Base-by-base conservation (phyloP, 2,797 vertebrate species). In the Nannoperca obscura region DNA sequence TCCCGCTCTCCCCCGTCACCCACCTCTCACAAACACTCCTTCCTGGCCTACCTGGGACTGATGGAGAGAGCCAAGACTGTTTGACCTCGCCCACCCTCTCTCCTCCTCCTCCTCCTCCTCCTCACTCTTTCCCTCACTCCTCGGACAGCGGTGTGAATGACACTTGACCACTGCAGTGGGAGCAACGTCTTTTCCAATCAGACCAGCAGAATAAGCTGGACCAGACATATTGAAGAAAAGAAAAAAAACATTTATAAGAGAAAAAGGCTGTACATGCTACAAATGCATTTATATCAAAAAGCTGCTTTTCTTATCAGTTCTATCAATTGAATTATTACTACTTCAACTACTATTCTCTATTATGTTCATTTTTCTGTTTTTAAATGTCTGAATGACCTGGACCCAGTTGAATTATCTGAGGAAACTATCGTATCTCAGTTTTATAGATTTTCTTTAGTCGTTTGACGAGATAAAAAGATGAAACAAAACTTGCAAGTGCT, bases 21-120 rank as follows among this genome's bases (percentile, higher is more conserved):
- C 93, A 85, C 95, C 70, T 97, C 98, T 62, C 96, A 97, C 84
- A 99, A 99, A 95, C 98, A 98, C 97, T 99, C 97, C 96, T 99
- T 99, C 95, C 95, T 99, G 71, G 97, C 98, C 92, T 99, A 99
- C 91, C 97, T 99, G 87, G 98, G 98, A 95, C 95, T 99, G 82
- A 96, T 96, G 92, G 96, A 99, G 94, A 96, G 96, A 95, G 97
- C 97, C 90, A 96, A 98, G 95, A 97, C 97, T 93, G 95, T 97
- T 93, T 99, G 95, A 98, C 91, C 90, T 75, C 83, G n/a, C 74
- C 78, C 88, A 24, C 81, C 83, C 64, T 87, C 71, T 72, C 65
- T 63, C 54, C 74, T 47, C 69, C 69, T 63, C 36, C 66, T 50
- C 66, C 40, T 42, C 71, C 66, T 50, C 66, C 40, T 42, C 71